These are phyloP conservation scores for Pediacus dermestoides DNA, from an alignment of 2,888 invertebrate species.

Conservation along the genomic window DNA sequence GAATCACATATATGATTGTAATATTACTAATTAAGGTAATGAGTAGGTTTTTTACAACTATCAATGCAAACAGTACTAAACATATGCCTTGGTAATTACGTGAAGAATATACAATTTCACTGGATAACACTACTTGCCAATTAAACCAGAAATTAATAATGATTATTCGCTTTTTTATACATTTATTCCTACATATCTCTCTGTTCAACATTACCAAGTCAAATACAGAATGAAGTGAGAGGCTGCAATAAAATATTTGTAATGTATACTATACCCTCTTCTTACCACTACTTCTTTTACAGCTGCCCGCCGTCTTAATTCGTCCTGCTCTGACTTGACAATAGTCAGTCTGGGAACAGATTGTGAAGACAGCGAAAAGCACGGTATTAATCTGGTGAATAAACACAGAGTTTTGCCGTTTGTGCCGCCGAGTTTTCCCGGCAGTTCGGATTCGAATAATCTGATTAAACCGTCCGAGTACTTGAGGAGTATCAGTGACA, in stretches of 20 bases:
- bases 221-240: conserved; percentile 13
- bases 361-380: conserved; percentile 49
- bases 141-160: conserved; percentile 36
- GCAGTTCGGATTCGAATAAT: conserved; percentile 64
- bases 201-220: conserved; percentile 14
- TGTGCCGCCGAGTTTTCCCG: conserved; percentile 86
- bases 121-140: conserved; percentile 42
- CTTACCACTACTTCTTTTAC: conserved; percentile 18
- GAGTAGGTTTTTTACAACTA: no score
- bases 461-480: conserved; percentile 92
- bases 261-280: background rate
- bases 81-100: no score
- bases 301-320: conserved; percentile 48
- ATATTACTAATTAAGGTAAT: no score
- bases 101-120: conserved; percentile 28
- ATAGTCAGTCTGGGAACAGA: conserved; percentile 51
- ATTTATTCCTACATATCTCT: background rate
- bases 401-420: conserved; percentile 84
- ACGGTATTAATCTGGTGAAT: conserved; percentile 61
- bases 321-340: conserved; percentile 49
- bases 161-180: background rate
- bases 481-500: conserved; percentile 71
- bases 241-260: background rate
- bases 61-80: no score
- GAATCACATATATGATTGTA: no score